A percentile compares a stretch with the other conserved stretches of the same genome.
phyloP scores from a whole-genome alignment of 1,140 invertebrate species.

The Drosophila eugracilis region DNA sequence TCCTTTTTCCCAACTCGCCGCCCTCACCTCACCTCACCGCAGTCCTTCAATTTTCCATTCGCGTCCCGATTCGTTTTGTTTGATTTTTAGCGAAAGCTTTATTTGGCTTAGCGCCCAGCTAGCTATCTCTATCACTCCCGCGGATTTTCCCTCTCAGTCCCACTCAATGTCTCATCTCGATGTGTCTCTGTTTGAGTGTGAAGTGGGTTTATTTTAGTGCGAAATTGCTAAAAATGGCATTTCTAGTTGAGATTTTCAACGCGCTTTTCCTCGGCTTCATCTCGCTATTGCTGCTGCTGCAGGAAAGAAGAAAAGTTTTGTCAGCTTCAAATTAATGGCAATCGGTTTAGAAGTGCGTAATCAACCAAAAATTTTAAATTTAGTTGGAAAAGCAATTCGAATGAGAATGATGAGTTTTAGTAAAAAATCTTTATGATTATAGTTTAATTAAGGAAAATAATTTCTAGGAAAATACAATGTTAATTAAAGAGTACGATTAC shows the following conservation, averaged over 20 bases:
- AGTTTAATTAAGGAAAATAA: too few relatives aligned
- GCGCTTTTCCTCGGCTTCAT: not conserved
- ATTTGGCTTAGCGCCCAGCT: constrained; percentile 56
- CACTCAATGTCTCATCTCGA: not conserved
- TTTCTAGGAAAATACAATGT: too few relatives aligned
- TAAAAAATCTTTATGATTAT: too few relatives aligned
- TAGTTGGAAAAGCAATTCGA: not conserved
- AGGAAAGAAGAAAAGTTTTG: constrained; percentile 24
- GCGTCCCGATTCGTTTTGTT: constrained; percentile 43
- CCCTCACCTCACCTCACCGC: not conserved
- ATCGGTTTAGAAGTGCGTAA: constrained; percentile 8
- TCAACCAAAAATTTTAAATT: not conserved
- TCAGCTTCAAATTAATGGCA: constrained; percentile 27
- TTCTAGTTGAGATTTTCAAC: constrained; percentile 30
- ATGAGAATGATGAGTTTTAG: not conserved
- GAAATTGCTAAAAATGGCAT: constrained; percentile 34
- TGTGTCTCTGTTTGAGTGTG: constrained; percentile 10
- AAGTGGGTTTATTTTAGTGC: constrained; percentile 42
- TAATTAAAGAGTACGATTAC: not conserved
- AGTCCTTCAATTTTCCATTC: constrained; percentile 22
- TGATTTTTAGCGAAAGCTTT: constrained; percentile 66
- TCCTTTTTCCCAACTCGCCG: constrained; percentile 28
- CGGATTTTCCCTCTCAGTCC: not conserved
- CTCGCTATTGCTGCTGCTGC: not conserved
- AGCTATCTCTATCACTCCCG: constrained; percentile 6